Base-by-base conservation (phyloP, 2,888 invertebrate species). In the Xanthia icteritia region DNA sequence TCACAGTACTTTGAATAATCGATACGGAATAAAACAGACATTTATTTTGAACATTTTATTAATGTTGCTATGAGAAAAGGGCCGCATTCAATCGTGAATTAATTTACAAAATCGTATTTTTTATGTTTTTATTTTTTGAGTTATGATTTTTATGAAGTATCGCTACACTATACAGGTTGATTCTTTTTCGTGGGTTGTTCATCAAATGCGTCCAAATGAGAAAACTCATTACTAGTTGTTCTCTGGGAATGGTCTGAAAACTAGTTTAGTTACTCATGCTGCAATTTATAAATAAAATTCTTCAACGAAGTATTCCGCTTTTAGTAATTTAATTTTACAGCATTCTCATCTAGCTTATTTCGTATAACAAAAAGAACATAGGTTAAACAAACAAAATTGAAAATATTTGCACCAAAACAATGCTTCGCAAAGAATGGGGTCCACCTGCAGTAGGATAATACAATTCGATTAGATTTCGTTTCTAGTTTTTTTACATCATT, bases 101-200 rank as follows among this genome's bases (percentile, higher is more conserved):
- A 70, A 81, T 81, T 56, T 77, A 66, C 69, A 72, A 72, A 84
- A 85, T 82, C 58, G 36, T 79, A 72, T 80, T 76, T 77, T 81
- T 81, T 72, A 75, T 74, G 60, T 66, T 66, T 74, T 58, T 60
- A 48, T 54, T 76, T 75, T 74, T 77, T 80, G 63, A 65, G 74
- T 70, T 75, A 73, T 67, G 75, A 51, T 20, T 51, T 27, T 66
- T 69, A 66, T 66, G 20, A 51, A 54, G 23, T 56, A 20, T 48
- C 0, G 1, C 23, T 71, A 48, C 15, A 71, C n/a, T 70, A 48
- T 20, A 72, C 15, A 58, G 56, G 13, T 54, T 45, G 39, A 15
- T 54, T 54, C 15, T 45, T 42, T 42, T 39, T 65, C 5, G 42
- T 66, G 39, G 5, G 13, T 13, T n/a, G 23, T 5, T 45, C 11